Conservation (phyloP, 2,797 vertebrate genomes). For the Ispidina picta region DNA sequence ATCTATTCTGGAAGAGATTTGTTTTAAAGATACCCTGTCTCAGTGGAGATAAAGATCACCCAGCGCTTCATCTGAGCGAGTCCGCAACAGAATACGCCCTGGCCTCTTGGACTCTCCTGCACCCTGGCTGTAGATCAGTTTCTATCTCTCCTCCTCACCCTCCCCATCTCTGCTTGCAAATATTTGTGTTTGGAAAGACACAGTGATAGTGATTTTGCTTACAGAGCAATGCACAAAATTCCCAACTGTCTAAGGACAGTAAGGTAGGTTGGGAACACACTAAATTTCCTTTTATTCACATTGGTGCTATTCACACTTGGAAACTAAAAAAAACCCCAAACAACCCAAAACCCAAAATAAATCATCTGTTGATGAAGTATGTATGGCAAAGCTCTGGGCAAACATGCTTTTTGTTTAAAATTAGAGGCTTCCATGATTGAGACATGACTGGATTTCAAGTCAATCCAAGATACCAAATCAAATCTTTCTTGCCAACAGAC, state of each 20-base stretch:
- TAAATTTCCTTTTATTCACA: conserved; percentile 30
- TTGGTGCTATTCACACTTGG: background rate
- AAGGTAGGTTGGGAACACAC: conserved; percentile 4
- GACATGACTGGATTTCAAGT: conserved; percentile 81
- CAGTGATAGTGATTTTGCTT: background rate
- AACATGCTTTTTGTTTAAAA: conserved; percentile 86
- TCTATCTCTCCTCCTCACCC: conserved; percentile 43
- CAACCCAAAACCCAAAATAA: background rate
- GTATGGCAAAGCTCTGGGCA: conserved; percentile 46
- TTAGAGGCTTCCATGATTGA: conserved; percentile 77
- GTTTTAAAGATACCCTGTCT: conserved; percentile 54
- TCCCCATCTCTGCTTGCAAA: conserved; percentile 42
- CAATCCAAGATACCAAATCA: conserved; percentile 77
- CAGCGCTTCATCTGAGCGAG: conserved; percentile 37
- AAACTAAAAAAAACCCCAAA: background rate
- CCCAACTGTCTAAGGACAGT: conserved; percentile 1
- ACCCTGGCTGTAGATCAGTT: background rate
- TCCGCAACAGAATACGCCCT: conserved; percentile 39
- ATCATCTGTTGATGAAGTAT: conserved; percentile 27
- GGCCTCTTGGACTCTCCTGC: conserved; percentile 43
- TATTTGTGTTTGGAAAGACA: conserved; percentile 10
- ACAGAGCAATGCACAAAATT: background rate
- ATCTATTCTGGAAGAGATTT: conserved; percentile 68
- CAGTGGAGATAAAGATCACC: conserved; percentile 38
- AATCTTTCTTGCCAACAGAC: conserved; percentile 75